Evolutionary conservation across 2,113 vertebrate species (phyloP).

Genomic region (Poeciliopsis occidentalis): DNA sequence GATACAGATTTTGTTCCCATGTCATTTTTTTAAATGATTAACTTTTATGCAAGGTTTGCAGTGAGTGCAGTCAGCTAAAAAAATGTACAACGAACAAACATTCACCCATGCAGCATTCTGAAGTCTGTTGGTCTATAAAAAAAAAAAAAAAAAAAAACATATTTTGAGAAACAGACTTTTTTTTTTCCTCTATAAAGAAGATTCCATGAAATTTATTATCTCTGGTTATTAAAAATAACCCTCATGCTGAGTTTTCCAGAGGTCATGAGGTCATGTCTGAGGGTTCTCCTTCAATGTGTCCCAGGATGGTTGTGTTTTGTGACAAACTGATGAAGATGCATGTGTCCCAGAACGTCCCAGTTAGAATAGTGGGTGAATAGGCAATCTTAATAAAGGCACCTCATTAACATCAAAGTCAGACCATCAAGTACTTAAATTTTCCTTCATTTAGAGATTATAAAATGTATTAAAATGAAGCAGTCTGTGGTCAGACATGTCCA

Average conservation of each 20-base stretch:
- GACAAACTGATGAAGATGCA: background rate
- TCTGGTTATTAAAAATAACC: no score
- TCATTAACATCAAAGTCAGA: no score
- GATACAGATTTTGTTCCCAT: background rate
- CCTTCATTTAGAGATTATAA: background rate
- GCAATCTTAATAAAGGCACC: no score
- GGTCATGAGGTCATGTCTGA: background rate
- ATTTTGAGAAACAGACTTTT: background rate
- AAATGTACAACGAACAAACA: background rate
- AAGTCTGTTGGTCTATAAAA: background rate
- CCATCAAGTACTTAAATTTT: background rate
- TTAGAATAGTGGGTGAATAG: background rate
- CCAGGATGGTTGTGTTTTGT: background rate
- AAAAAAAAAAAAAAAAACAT: no score
- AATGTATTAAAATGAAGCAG: background rate
- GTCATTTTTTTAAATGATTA: background rate
- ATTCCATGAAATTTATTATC: no score
- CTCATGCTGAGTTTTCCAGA: no score
- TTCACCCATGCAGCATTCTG: background rate
- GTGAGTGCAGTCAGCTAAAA: background rate
- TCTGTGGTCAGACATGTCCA: background rate
- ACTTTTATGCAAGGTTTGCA: background rate
- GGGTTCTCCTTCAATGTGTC: background rate
- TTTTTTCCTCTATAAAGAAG: no score
- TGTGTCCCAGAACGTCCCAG: background rate